phyloP scores from a whole-genome alignment of 2,113 vertebrate genomes.

The Lynx canadensis region DNA sequence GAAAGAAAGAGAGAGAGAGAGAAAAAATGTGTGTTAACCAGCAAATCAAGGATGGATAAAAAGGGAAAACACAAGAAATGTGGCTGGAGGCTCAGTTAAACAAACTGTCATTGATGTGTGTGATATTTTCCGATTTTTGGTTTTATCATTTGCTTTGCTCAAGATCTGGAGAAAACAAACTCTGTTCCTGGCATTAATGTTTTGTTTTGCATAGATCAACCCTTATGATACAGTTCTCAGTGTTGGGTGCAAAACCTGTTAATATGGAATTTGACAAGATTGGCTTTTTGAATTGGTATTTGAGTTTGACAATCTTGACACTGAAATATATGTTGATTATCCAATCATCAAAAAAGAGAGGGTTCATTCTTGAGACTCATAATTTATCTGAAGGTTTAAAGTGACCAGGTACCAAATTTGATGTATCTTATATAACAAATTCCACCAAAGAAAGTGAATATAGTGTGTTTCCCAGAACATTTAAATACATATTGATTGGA shows the following conservation, averaged over 20 bases:
- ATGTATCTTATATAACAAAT: background rate
- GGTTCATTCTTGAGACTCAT: background rate
- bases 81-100: background rate
- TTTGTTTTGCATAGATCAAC: background rate
- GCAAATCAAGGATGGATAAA: background rate
- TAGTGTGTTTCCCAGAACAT: background rate
- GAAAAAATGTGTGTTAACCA: background rate
- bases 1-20: background rate
- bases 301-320: background rate
- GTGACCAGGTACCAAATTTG: background rate
- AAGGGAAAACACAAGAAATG: background rate
- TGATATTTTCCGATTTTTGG: background rate
- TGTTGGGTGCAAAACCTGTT: background rate
- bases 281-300: background rate
- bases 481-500: background rate
- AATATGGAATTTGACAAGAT: background rate
- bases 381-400: background rate
- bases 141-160: background rate
- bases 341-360: background rate
- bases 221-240: background rate
- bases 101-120: background rate
- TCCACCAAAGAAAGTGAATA: background rate
- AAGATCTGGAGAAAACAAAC: background rate
- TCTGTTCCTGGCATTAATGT: background rate
- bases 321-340: background rate